phyloP scores from a whole-genome alignment of 2,113 vertebrate genomes.

The Hemibagrus wyckioides region DNA sequence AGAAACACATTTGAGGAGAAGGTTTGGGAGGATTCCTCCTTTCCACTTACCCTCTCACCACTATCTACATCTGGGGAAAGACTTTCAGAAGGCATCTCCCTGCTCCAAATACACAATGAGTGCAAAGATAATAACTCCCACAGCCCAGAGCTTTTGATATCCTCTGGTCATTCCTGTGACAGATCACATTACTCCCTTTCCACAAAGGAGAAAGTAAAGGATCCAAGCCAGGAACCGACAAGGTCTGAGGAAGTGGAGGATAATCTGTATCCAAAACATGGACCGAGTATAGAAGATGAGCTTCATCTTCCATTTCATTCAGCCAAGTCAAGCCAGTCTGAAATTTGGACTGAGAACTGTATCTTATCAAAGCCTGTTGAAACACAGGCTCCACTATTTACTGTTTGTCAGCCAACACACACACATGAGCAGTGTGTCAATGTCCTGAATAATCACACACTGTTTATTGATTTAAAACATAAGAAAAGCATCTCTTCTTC shows the following conservation, averaged over 20 bases:
- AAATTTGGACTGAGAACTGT: neutral
- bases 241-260: conserved; percentile 18
- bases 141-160: conserved; percentile 24
- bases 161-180: conserved; percentile 32
- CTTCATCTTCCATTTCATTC: neutral
- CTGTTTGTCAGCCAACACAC: conserved; percentile 24
- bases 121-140: conserved; percentile 37
- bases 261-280: conserved; percentile 34
- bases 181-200: conserved; percentile 21
- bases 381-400: conserved; percentile 12
- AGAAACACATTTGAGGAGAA: neutral
- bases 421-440: neutral
- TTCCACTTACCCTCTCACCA: conserved; percentile 20
- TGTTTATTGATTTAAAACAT: conserved; percentile 14
- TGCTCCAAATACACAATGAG: neutral
- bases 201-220: conserved; percentile 7
- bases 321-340: neutral
- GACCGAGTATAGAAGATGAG: conserved; percentile 19
- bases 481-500: conserved; percentile 13
- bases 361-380: conserved; percentile 11
- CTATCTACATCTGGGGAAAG: conserved; percentile 23
- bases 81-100: conserved; percentile 24
- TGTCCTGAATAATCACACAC: conserved; percentile 6
- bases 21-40: neutral
- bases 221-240: neutral